Conservation (phyloP, 1,140 invertebrate genomes). For the Drosophila ironensis region DNA sequence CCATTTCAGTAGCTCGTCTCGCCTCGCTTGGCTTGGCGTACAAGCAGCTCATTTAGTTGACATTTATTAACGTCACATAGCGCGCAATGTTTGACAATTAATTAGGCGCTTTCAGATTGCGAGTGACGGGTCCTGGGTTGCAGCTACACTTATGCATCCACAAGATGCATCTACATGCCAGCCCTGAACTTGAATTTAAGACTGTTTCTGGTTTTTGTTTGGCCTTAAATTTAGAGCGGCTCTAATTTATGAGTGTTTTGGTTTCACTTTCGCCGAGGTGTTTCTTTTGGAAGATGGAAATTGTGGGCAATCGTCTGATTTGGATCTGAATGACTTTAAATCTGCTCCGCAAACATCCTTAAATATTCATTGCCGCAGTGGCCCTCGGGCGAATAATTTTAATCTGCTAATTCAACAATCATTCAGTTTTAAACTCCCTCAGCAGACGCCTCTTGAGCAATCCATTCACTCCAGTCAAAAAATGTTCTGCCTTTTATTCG, state of each 20-base stretch:
- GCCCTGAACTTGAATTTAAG: conserved; percentile 26
- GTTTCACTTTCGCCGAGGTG: background rate
- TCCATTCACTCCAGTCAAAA: background rate
- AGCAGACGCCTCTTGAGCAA: conserved; percentile 49
- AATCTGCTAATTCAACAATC: conserved; percentile 75
- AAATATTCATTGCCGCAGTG: conserved; percentile 4
- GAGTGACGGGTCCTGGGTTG: conserved; percentile 30
- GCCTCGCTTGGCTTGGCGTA: conserved; percentile 43
- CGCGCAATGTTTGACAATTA: conserved; percentile 79
- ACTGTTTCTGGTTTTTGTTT: conserved; percentile 1
- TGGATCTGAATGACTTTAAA: background rate
- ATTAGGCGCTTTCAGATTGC: conserved; percentile 60
- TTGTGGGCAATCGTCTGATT: background rate
- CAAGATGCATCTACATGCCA: background rate
- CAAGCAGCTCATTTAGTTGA: conserved; percentile 79
- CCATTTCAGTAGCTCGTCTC: conserved; percentile 37
- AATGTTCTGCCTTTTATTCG: conserved; percentile 4
- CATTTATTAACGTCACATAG: conserved; percentile 77
- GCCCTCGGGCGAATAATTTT: conserved; percentile 43
- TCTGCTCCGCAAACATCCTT: conserved; percentile 11
- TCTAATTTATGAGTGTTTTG: conserved; percentile 46
- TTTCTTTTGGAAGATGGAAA: background rate
- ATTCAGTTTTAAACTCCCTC: conserved; percentile 62
- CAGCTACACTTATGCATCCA: conserved; percentile 4
- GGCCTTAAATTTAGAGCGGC: conserved; percentile 23